A percentile compares a stretch with the other conserved stretches of the same genome.
Conservation (phyloP, 2,113 vertebrate genomes). For the Hippocampus mohnikei region DNA sequence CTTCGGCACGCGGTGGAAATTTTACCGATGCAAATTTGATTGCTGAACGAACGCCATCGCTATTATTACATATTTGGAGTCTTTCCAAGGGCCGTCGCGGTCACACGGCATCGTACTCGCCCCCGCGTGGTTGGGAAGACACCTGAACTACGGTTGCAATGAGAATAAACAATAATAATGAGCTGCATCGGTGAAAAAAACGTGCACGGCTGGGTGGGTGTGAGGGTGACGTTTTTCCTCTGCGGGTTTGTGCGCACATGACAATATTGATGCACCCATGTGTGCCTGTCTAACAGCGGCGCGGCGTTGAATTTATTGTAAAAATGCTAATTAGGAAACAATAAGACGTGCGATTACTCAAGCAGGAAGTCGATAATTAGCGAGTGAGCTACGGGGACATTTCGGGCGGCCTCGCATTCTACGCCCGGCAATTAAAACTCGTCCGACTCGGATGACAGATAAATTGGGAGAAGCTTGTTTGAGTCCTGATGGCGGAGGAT, state of each 20-base stretch:
- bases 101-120: slow-evolving; percentile 37
- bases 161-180: slow-evolving; percentile 64
- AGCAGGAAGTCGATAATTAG: slow-evolving; percentile 80
- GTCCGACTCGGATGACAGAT: slow-evolving; percentile 71
- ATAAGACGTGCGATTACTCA: slow-evolving; percentile 77
- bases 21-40: slow-evolving; percentile 44
- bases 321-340: slow-evolving; percentile 80
- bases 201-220: slow-evolving; percentile 12
- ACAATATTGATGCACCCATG: slow-evolving; percentile 67
- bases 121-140: slow-evolving; percentile 50
- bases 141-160: slow-evolving; percentile 50
- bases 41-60: slow-evolving; percentile 48
- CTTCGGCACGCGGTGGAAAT: slow-evolving; percentile 1
- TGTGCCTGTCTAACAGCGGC: slow-evolving; percentile 60
- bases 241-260: slow-evolving; percentile 46
- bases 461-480: slow-evolving; percentile 58
- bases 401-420: slow-evolving; percentile 60
- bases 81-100: slow-evolving; percentile 42
- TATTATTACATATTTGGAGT: slow-evolving; percentile 47
- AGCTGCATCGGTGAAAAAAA: slow-evolving; percentile 43
- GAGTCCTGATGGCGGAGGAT: slow-evolving; percentile 53
- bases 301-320: slow-evolving; percentile 78
- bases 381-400: slow-evolving; percentile 71
- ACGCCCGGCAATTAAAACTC: slow-evolving; percentile 72
- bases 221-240: slow-evolving; percentile 32